These are phyloP conservation scores for Pangasius macronema DNA, from an alignment of 2,797 vertebrate species.

Conservation along the genomic window DNA sequence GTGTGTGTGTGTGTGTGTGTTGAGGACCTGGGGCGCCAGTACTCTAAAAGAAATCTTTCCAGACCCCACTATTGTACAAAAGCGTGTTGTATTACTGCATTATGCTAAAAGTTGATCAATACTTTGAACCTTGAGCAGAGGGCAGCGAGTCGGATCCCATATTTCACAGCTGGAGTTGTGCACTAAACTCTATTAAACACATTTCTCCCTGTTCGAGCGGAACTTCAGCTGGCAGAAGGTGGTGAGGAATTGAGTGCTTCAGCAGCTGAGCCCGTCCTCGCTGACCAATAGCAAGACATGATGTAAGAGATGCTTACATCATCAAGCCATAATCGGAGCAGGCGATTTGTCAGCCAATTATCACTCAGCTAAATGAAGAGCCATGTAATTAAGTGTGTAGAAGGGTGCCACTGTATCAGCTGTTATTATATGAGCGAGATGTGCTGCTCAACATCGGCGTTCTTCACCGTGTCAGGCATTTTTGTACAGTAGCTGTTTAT, in stretches of 20 bases:
- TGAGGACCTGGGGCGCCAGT: neutral
- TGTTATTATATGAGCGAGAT: neutral
- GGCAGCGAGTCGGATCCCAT: constrained; percentile 23
- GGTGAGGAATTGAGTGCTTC: constrained; percentile 30
- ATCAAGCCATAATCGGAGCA: neutral
- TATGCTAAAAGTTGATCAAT: constrained; percentile 9
- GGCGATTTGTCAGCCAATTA: constrained; percentile 18
- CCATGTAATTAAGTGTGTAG: neutral
- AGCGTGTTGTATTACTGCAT: neutral
- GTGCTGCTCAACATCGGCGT: neutral
- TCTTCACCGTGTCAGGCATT: neutral
- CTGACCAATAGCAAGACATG: constrained; percentile 31
- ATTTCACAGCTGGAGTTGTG: constrained; percentile 25
- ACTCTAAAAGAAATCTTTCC: neutral
- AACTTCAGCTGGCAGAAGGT: constrained; percentile 30
- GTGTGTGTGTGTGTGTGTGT: neutral
- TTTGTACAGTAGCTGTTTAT: neutral
- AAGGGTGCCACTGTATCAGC: neutral
- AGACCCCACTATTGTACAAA: neutral
- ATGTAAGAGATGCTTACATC: neutral
- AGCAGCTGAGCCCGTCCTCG: constrained; percentile 31
- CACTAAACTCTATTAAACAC: constrained; percentile 7
- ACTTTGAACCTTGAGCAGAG: constrained; percentile 1
- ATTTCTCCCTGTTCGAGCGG: constrained; percentile 26
- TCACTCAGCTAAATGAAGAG: constrained; percentile 1